phyloP scores from a whole-genome alignment of 2,113 vertebrate genomes.

The Clarias batrachus region DNA sequence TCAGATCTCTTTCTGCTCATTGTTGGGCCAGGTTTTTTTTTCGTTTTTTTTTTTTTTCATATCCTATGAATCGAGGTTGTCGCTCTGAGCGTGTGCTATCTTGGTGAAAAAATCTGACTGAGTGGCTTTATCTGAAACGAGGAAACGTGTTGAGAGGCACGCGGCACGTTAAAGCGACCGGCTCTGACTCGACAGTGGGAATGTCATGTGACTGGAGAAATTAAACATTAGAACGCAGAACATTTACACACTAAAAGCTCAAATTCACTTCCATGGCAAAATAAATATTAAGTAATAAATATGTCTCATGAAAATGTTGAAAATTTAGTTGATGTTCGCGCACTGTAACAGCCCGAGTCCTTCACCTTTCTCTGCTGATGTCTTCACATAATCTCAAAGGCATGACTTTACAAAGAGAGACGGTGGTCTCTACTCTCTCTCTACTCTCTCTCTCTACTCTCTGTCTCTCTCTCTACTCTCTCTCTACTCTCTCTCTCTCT shows the following conservation, averaged over 20 bases:
- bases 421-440: too few species aligned
- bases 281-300: neutral
- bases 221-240: neutral
- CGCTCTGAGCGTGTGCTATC: constrained; percentile 14
- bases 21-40: too few species aligned
- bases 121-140: constrained; percentile 53
- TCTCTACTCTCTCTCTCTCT: too few species aligned
- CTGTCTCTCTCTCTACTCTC: too few species aligned
- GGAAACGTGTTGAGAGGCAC: constrained; percentile 30
- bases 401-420: neutral
- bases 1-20: constrained; percentile 39
- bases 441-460: too few species aligned
- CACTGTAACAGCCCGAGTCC: neutral
- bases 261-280: too few species aligned
- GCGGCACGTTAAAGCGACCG: constrained; percentile 34
- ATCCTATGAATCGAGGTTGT: constrained; percentile 33
- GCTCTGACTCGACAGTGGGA: too few species aligned
- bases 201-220: constrained; percentile 45
- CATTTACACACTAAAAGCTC: too few species aligned
- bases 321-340: neutral
- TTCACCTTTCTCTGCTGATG: neutral
- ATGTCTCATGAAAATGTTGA: neutral
- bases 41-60: neutral
- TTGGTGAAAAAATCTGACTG: constrained; percentile 42
- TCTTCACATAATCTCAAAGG: neutral